Evolutionary conservation across 1,140 invertebrate genomes (phyloP), one percentile per base, ranked within the genome.

Genomic region (Drosophila pseudoobscura): DNA sequence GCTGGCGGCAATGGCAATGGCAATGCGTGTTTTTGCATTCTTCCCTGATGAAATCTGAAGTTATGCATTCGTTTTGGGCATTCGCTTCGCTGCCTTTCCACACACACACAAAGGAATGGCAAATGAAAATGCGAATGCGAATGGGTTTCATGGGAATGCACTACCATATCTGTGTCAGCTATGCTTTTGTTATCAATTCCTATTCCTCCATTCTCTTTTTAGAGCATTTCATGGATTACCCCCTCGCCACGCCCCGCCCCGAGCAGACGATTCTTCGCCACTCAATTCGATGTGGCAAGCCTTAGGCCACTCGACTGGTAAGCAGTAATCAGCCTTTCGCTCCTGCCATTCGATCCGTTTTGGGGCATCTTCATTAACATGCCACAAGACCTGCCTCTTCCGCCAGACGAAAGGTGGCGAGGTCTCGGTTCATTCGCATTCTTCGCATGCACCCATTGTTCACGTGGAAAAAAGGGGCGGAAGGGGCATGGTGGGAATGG

Each of bases 391-490:
- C 20, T 17, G 17, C 17, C 1, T 20, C 20, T 20, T 0, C 20
- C 59, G 35, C 47, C 56, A 71, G 72, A 80, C 78, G 78, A 62
- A 80, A 80, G 78, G 78, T 80, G 78, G 61, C 50, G 66, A 29
- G 8, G 47, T 60, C 35, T 39, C 44, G 57, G 72, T 54, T 60
- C 78, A 80, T 75, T 39, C 47, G 66, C 74, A 55, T 65, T 77
- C 80, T 80, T 80, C 68, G n/a, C n/a, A 76, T 73, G 78, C 65
- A 3, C 65, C 44, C 78, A 78, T 68, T 78, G 75, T 78, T 78
- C 63, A 59, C 57, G 64, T 26, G 50, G 41, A 65, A 45, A 44
- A 15, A 17, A 52, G 2, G 50, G 2, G 52, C 6, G 45, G 41
- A 68, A 43, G 31, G 26, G 22, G 26, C 45, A n/a, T n/a, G n/a